These are phyloP conservation scores for Drosophila guanche DNA, from an alignment of 1,140 invertebrate genomes.

Conservation along the genomic window DNA sequence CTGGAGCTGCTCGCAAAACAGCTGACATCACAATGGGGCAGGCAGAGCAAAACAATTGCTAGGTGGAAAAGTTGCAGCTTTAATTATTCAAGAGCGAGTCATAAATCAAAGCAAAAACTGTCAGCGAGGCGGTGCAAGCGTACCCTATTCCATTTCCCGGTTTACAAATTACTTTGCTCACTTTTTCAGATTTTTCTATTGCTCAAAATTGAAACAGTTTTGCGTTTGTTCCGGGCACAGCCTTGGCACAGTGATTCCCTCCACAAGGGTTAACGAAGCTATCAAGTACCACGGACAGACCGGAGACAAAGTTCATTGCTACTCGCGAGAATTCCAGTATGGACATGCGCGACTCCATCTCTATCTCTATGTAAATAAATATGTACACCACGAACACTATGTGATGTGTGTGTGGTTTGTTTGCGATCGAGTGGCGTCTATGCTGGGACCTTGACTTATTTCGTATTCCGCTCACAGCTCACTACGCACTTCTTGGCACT, in stretches of 20 bases:
- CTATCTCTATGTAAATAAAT: slow-evolving; percentile 31
- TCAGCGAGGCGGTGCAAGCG: background rate
- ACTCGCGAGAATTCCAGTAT: slow-evolving; percentile 16
- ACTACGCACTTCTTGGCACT: slow-evolving; percentile 25
- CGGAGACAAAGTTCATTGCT: slow-evolving; percentile 67
- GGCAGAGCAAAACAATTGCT: slow-evolving; percentile 14
- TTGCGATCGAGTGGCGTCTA: slow-evolving; percentile 26
- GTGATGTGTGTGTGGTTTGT: slow-evolving; percentile 11
- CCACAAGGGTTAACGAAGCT: slow-evolving; percentile 39
- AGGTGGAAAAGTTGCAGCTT: slow-evolving; percentile 11
- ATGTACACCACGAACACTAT: slow-evolving; percentile 13
- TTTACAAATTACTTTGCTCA: no score
- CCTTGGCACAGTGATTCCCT: no score
- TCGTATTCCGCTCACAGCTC: slow-evolving; percentile 60
- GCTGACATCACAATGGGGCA: background rate
- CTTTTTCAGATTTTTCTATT: background rate
- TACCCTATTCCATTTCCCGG: no score
- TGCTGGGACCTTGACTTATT: slow-evolving; percentile 73
- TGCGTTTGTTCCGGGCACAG: background rate
- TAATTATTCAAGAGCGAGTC: no score
- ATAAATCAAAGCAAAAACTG: slow-evolving; percentile 1
- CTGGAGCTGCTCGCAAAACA: slow-evolving; percentile 19
- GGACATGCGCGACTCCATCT: slow-evolving; percentile 24
- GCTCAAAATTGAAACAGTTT: no score
- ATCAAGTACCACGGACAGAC: slow-evolving; percentile 35